These are phyloP conservation scores for Callospermophilus lateralis DNA, from an alignment of 2,113 vertebrate species.

Conservation along the genomic window DNA sequence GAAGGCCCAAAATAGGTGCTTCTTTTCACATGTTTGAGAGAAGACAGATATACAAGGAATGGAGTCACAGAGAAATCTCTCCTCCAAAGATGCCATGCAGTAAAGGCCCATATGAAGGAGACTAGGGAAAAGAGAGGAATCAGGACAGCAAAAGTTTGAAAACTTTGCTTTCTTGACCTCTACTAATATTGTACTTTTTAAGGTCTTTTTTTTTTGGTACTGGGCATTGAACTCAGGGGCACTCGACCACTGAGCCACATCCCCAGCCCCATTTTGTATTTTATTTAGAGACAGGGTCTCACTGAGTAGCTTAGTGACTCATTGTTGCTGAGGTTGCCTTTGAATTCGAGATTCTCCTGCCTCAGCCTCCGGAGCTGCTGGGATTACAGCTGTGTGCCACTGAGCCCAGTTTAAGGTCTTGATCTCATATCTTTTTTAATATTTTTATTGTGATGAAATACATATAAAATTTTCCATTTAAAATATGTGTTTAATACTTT, in stretches of 20 bases:
- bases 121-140: background rate
- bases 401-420: background rate
- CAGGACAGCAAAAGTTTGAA: background rate
- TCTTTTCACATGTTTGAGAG: background rate
- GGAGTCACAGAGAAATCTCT: background rate
- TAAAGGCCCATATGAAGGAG: background rate
- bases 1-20: background rate
- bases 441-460: background rate
- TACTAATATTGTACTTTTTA: background rate
- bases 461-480: background rate
- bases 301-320: too few relatives aligned
- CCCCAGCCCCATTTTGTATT: too few relatives aligned
- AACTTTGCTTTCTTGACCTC: background rate
- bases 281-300: too few relatives aligned
- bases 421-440: background rate
- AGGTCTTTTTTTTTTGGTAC: too few relatives aligned
- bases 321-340: too few relatives aligned
- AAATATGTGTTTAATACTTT: too few relatives aligned
- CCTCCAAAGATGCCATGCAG: background rate
- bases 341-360: too few relatives aligned
- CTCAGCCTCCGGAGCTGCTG: too few relatives aligned
- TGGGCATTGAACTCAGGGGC: too few relatives aligned
- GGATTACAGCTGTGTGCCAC: too few relatives aligned
- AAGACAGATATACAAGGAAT: background rate
- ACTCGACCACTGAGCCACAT: too few relatives aligned